A percentile compares a stretch with the other conserved stretches of the same genome.
These are phyloP conservation scores for Myotis lucifugus DNA, from an alignment of 2,113 vertebrate genomes.

Conservation along the genomic window DNA sequence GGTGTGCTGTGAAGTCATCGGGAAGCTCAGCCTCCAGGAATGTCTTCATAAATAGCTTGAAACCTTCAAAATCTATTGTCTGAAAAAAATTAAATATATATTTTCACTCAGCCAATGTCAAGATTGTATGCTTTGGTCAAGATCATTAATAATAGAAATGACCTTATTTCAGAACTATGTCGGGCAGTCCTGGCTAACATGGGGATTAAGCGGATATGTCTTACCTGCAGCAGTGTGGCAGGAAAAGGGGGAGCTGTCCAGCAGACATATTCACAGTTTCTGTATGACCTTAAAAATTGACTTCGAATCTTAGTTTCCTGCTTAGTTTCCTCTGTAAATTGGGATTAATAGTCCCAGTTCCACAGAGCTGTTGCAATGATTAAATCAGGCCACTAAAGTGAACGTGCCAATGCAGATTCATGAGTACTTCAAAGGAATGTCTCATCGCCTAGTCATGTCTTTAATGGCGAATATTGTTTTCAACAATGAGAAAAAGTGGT, in stretches of 20 bases:
- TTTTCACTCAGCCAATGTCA: background rate
- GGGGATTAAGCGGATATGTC: background rate
- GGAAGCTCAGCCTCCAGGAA: constrained; percentile 95
- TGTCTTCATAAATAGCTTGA: constrained; percentile 97
- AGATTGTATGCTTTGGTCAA: background rate
- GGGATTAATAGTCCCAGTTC: background rate
- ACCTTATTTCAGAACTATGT: background rate
- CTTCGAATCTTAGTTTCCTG: background rate
- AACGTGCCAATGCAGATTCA: background rate
- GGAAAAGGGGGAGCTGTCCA: background rate
- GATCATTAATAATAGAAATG: background rate
- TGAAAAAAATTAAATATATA: constrained; percentile 67
- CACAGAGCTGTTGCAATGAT: background rate
- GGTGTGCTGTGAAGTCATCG: constrained; percentile 93
- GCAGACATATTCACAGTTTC: background rate
- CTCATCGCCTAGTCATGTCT: background rate
- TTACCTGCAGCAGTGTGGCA: background rate
- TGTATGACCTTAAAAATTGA: background rate
- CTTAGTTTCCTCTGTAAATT: background rate
- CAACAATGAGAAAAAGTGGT: background rate
- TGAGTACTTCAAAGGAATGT: background rate
- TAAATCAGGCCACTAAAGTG: background rate
- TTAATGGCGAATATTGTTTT: background rate
- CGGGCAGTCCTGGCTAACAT: rapidly evolving
- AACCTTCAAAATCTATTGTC: constrained; percentile 96